Conservation (phyloP, 2,113 vertebrate species). For the Bucco capensis region DNA sequence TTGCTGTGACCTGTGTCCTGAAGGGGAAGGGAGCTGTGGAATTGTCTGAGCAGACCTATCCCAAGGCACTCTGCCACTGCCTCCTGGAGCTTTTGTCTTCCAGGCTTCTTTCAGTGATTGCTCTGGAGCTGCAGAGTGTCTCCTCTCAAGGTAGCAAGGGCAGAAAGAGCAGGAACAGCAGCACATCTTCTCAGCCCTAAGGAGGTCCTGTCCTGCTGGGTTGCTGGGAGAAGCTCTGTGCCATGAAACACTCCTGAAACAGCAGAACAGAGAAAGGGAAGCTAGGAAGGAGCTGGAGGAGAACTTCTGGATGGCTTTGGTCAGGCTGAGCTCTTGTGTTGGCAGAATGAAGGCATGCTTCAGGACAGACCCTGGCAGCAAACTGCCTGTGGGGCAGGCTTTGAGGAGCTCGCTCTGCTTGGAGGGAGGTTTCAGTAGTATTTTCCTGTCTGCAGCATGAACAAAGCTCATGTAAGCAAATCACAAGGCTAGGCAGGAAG, state of each 20-base stretch:
- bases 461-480: accelerated
- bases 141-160: not conserved
- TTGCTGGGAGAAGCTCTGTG: not conserved
- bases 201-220: not conserved
- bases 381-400: not conserved
- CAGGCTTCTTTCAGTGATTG: not conserved
- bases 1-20: not conserved
- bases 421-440: not conserved
- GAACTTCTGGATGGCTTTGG: not conserved
- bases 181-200: not conserved
- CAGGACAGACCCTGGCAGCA: no score
- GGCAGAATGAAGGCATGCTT: not conserved
- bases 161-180: not conserved
- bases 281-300: not conserved
- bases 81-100: not conserved
- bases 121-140: not conserved
- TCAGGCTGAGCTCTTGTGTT: not conserved
- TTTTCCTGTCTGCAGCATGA: not conserved
- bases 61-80: not conserved
- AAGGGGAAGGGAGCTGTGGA: not conserved
- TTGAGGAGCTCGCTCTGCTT: no score
- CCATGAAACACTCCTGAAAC: not conserved
- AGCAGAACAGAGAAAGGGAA: not conserved
- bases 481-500: not conserved
- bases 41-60: not conserved